A percentile compares a stretch with the other conserved stretches of the same genome.
phyloP scores from a whole-genome alignment of 2,888 invertebrate genomes.

The Schizaphis graminum region DNA sequence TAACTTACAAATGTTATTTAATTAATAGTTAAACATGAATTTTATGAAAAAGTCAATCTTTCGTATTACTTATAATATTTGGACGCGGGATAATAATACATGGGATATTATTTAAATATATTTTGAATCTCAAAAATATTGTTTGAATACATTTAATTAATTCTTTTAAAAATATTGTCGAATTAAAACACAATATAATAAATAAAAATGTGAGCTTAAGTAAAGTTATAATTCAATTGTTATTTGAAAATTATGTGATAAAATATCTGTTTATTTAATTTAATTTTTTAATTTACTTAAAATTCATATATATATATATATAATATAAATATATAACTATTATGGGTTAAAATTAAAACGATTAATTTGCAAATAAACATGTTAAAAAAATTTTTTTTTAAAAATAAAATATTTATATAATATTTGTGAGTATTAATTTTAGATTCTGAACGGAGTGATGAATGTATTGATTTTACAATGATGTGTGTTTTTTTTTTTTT shows the following conservation, averaged over 20 bases:
- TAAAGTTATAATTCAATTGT: neutral
- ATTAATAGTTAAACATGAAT: neutral
- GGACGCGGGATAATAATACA: neutral
- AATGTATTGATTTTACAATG: too few species aligned
- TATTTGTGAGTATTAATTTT: neutral
- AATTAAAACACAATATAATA: neutral
- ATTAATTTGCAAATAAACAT: neutral
- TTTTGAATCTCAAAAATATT: neutral
- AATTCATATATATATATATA: neutral
- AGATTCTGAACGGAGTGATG: too few species aligned
- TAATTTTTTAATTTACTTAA: neutral
- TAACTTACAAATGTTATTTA: neutral
- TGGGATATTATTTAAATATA: neutral
- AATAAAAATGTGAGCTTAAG: neutral
- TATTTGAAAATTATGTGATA: neutral
- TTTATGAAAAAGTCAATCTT: neutral
- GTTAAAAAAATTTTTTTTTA: neutral
- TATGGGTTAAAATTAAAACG: neutral
- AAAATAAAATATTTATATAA: neutral
- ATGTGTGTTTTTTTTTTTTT: too few species aligned
- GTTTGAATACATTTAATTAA: neutral
- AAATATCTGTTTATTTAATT: neutral
- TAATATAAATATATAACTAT: too few species aligned
- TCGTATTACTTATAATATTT: neutral
- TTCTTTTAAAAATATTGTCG: neutral